Conservation (phyloP, 2,888 invertebrate genomes). For the Coremacera marginata region DNA sequence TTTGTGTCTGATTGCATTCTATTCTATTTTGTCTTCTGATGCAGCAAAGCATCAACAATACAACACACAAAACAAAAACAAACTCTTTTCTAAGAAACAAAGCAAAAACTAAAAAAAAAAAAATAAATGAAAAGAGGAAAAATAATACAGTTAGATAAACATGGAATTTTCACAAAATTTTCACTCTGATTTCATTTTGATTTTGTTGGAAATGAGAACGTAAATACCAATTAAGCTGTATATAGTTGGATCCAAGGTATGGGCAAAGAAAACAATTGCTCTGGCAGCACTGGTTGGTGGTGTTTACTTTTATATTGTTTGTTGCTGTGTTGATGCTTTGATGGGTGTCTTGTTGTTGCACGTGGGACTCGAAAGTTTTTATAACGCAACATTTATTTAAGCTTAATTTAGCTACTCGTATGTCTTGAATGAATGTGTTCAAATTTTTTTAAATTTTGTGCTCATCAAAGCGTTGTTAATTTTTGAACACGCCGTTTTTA, state of each 20-base stretch:
- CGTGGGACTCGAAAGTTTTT: too few relatives aligned
- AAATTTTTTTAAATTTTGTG: too few relatives aligned
- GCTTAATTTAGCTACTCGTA: too few relatives aligned
- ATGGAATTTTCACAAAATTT: constrained; percentile 40
- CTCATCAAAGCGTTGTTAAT: too few relatives aligned
- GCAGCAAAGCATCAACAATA: neutral
- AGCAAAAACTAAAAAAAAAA: neutral
- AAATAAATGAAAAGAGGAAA: neutral
- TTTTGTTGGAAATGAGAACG: constrained; percentile 54
- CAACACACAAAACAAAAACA: constrained; percentile 11
- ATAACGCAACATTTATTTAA: too few relatives aligned
- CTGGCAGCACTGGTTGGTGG: neutral
- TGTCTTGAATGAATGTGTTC: too few relatives aligned
- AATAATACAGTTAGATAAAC: constrained; percentile 17
- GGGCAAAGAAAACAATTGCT: constrained; percentile 21
- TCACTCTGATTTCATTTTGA: constrained; percentile 54
- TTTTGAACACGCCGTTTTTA: too few relatives aligned
- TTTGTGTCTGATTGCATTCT: constrained; percentile 24
- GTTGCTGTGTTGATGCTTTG: neutral
- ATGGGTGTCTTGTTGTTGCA: neutral
- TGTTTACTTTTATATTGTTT: neutral
- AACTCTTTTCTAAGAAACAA: neutral
- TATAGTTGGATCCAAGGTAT: constrained; percentile 17
- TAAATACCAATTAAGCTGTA: constrained; percentile 57
- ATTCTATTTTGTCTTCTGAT: constrained; percentile 16